A percentile compares a stretch with the other conserved stretches of the same genome.
These are phyloP conservation scores for Eilema caniola DNA, from an alignment of 2,888 invertebrate genomes.

Conservation along the genomic window DNA sequence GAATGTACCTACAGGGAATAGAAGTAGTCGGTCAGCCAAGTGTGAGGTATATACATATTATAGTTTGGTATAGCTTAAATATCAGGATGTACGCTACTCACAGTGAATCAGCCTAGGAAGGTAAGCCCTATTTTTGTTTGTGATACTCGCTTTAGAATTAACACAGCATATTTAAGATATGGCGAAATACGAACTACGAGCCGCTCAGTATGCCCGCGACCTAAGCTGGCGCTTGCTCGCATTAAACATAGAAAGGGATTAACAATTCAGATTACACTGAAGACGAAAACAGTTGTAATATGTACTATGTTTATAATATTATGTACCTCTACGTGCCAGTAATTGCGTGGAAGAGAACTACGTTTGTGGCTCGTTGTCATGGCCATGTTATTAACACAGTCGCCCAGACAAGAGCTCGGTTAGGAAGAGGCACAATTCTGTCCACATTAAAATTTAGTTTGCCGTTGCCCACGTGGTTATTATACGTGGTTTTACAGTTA, in stretches of 20 bases:
- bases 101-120: neutral
- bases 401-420: neutral
- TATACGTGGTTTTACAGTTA: too few relatives aligned
- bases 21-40: too few relatives aligned
- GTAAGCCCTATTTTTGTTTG: too few relatives aligned
- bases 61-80: too few relatives aligned
- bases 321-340: slow-evolving; percentile 4
- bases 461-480: too few relatives aligned
- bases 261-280: slow-evolving; percentile 29
- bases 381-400: neutral
- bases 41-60: too few relatives aligned
- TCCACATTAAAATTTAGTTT: too few relatives aligned
- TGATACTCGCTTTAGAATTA: neutral
- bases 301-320: too few relatives aligned
- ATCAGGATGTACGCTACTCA: too few relatives aligned
- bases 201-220: neutral
- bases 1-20: too few relatives aligned
- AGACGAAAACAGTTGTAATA: slow-evolving; percentile 13
- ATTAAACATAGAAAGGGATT: slow-evolving; percentile 18
- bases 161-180: neutral
- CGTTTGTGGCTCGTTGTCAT: neutral
- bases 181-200: neutral
- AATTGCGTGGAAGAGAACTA: neutral
- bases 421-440: neutral
- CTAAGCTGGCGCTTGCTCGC: slow-evolving; percentile 7